phyloP scores from a whole-genome alignment of 92 coral and sea anemone species.

The Bergia sp. region DNA sequence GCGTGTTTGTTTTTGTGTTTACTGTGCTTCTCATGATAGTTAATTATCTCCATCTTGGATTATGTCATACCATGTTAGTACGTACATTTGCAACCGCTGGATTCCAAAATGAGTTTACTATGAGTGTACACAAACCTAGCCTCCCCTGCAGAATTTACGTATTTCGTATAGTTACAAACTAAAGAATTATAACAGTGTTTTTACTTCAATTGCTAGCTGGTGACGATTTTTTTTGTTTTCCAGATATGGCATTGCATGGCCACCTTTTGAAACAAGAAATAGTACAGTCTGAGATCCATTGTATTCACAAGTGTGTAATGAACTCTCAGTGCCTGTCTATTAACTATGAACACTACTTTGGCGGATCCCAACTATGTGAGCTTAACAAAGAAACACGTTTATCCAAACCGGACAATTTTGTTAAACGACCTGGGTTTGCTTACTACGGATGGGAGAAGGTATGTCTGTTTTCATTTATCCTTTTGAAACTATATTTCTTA shows the following conservation, averaged over 20 bases:
- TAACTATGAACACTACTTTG: not conserved
- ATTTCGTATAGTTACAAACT: no score
- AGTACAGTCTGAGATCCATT: conserved; percentile 26
- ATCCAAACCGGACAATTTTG: not conserved
- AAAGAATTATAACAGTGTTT: no score
- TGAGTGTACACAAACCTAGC: no score
- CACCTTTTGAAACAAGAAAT: not conserved
- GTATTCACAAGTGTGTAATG: conserved; percentile 18
- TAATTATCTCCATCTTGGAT: no score
- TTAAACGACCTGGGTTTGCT: not conserved
- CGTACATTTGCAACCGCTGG: no score
- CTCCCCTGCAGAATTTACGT: no score
- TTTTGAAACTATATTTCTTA: no score
- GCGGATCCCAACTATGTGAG: not conserved
- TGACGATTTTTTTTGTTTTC: not conserved
- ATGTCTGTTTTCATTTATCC: not conserved
- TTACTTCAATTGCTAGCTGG: not conserved
- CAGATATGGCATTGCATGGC: not conserved
- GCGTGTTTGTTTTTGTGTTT: no score
- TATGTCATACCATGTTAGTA: no score
- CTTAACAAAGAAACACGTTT: conserved; percentile 30
- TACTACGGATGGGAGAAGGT: conserved; percentile 35
- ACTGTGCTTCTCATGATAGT: no score
- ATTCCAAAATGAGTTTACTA: no score
- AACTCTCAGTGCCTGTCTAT: conserved; percentile 13